These are phyloP conservation scores for Protosalanx chinensis DNA, from an alignment of 2,797 vertebrate species.

Conservation along the genomic window DNA sequence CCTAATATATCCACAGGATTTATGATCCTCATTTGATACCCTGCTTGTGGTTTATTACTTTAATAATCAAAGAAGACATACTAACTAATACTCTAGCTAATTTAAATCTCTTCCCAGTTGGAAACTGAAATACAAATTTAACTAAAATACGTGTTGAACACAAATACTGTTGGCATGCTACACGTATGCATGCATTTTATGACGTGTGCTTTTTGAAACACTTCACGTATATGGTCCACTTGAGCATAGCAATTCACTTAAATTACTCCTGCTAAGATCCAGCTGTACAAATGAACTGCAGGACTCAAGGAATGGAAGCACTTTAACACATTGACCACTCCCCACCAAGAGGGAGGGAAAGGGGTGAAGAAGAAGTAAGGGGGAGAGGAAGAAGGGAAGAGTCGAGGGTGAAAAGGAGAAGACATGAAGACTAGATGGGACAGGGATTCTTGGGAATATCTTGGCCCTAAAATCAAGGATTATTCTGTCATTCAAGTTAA, in stretches of 20 bases:
- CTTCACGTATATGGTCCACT: conserved; percentile 35
- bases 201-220: conserved; percentile 31
- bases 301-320: conserved; percentile 41
- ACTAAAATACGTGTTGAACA: too few species aligned
- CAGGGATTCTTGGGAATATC: not conserved
- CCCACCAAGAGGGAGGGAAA: conserved; percentile 6
- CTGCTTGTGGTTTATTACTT: too few species aligned
- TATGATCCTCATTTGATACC: not conserved
- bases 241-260: conserved; percentile 43
- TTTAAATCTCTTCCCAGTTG: too few species aligned
- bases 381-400: not conserved
- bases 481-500: not conserved
- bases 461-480: not conserved
- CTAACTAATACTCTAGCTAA: too few species aligned
- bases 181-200: too few species aligned
- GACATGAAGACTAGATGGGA: too few species aligned
- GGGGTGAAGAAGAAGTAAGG: not conserved
- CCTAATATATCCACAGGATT: too few species aligned
- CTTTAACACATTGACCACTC: conserved; percentile 29
- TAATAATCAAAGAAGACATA: too few species aligned
- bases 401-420: conserved; percentile 15
- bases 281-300: conserved; percentile 59
- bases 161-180: too few species aligned
- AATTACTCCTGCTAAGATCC: conserved; percentile 45
- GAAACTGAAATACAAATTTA: too few species aligned